Conservation (phyloP, 2,113 vertebrate genomes). For the Casuarius casuarius region DNA sequence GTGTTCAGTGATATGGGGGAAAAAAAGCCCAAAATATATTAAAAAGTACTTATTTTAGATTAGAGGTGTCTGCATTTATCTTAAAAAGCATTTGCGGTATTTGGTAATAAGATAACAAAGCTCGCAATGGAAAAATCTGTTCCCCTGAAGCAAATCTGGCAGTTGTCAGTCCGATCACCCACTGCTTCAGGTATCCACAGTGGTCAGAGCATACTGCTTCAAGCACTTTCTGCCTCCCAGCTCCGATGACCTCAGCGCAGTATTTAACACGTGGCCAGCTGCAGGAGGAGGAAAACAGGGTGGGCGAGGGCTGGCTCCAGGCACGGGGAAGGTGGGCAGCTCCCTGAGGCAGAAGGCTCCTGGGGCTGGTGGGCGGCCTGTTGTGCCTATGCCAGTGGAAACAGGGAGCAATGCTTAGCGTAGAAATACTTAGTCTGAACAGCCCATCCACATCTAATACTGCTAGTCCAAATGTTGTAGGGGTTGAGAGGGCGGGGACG, state of each 20-base stretch:
- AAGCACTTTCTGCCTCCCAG: not conserved
- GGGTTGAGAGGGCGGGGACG: not conserved
- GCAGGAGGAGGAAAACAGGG: not conserved
- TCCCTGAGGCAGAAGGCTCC: not conserved
- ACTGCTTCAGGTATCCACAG: not conserved
- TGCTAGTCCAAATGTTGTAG: not conserved
- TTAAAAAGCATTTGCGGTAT: not conserved
- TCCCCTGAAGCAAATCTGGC: not conserved
- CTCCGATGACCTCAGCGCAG: not conserved
- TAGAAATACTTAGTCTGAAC: not conserved
- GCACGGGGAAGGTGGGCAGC: not conserved
- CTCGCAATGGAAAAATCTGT: not conserved
- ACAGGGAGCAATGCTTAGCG: not conserved
- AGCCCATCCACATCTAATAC: accelerated
- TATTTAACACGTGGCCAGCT: not conserved
- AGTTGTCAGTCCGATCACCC: not conserved
- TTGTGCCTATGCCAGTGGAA: not conserved
- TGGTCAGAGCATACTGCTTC: not conserved
- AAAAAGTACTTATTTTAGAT: not conserved
- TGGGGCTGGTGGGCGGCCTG: not conserved
- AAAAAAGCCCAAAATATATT: not conserved
- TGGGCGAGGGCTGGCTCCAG: not conserved
- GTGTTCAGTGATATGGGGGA: not conserved
- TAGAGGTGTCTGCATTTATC: not conserved
- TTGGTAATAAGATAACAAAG: not conserved